Percentiles rank a stretch among this genome's conserved stretches.
Conservation (phyloP, 2,888 invertebrate genomes). For the Drosophila eohydei region DNA sequence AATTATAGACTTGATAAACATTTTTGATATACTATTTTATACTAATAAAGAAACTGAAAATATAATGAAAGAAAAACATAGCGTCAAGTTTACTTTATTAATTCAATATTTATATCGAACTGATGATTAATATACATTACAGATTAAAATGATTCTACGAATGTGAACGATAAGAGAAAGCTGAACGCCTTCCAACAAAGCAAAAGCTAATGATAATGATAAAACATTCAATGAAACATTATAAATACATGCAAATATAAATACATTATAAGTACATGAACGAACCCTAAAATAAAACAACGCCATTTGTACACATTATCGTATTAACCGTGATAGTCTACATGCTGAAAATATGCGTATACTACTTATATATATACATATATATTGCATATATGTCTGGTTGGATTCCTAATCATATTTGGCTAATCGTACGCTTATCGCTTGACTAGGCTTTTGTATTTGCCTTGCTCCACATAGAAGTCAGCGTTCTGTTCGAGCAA, state of each 20-base stretch:
- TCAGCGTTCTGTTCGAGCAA: slow-evolving; percentile 77
- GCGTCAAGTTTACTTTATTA: background rate
- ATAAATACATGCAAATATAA: background rate
- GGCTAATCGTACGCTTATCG: slow-evolving; percentile 67
- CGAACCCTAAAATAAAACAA: slow-evolving; percentile 5
- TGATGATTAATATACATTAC: background rate
- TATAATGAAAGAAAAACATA: slow-evolving; percentile 41
- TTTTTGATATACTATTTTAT: slow-evolving; percentile 79
- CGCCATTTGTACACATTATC: slow-evolving; percentile 14
- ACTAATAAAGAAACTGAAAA: slow-evolving; percentile 73
- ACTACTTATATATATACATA: background rate
- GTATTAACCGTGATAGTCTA: slow-evolving; percentile 22
- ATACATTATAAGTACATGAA: too few species aligned
- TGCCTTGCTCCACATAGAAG: slow-evolving; percentile 82
- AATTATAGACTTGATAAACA: slow-evolving; percentile 79
- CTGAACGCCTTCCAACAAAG: background rate
- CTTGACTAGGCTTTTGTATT: slow-evolving; percentile 80
- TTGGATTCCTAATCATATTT: slow-evolving; percentile 55
- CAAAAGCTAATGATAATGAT: slow-evolving; percentile 6
- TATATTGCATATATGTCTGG: slow-evolving; percentile 9
- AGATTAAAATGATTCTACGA: background rate
- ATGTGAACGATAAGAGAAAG: slow-evolving; percentile 16
- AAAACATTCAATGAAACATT: slow-evolving; percentile 10
- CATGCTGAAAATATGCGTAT: background rate
- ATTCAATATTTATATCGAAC: background rate